Evolutionary conservation across 2,797 vertebrate genomes (phyloP).

Genomic region (Poeciliopsis infans): DNA sequence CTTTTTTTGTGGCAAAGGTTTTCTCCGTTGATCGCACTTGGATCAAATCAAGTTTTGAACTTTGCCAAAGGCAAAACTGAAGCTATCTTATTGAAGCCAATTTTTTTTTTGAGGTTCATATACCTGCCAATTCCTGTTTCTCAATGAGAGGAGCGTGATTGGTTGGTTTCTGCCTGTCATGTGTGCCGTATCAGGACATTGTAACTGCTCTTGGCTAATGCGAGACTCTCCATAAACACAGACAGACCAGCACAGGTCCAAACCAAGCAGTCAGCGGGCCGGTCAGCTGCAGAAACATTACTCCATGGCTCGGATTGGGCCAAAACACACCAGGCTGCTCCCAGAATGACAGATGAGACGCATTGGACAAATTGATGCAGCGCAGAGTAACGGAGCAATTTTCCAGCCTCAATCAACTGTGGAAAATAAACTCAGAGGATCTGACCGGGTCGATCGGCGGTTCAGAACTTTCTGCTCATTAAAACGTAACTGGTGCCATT

Average conservation of each 20-base stretch:
- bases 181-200: conserved; percentile 14
- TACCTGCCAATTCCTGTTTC: conserved; percentile 12
- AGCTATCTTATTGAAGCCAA: neutral
- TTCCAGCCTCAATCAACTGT: conserved; percentile 16
- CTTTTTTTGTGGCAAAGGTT: neutral
- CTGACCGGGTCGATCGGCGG: conserved; percentile 18
- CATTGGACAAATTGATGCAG: conserved; percentile 41
- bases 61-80: neutral
- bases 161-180: conserved; percentile 31
- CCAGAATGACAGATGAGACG: conserved; percentile 45
- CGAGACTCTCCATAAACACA: conserved; percentile 56
- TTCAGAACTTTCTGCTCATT: conserved; percentile 29
- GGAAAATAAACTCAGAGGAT: conserved; percentile 27
- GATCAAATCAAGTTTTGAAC: neutral
- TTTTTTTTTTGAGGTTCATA: neutral
- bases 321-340: conserved; percentile 53
- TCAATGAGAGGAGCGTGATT: conserved; percentile 11
- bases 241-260: conserved; percentile 50
- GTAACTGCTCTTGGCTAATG: conserved; percentile 28
- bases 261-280: conserved; percentile 60
- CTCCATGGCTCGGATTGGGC: conserved; percentile 18
- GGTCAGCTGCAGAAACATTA: conserved; percentile 40
- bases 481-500: conserved; percentile 35
- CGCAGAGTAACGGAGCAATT: conserved; percentile 38
- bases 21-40: neutral